Base-by-base conservation (phyloP, 1,140 invertebrate genomes). In the Drosophila cardini region DNA sequence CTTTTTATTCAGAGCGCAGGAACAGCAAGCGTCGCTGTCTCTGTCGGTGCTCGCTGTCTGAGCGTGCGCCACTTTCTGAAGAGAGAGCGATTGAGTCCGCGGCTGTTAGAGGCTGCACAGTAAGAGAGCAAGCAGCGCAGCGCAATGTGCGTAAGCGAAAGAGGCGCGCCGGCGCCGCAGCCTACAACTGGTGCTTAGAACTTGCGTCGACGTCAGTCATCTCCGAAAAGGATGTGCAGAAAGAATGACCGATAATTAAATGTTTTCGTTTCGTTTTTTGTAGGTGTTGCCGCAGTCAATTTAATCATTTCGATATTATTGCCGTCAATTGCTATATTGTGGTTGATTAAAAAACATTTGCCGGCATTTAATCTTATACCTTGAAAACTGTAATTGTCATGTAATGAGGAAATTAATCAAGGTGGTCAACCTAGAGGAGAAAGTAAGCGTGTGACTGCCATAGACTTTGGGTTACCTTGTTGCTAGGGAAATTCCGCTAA, bases 341-440 rank as follows among this genome's bases (percentile, higher is more conserved):
- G 61, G 48, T 32, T 57, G 65, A 64, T 43, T 55, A 30, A 53
- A 60, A 64, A 48, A 13, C 50, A 42, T 53, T 43, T 53, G 48
- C 57, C 57, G 67, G 36, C 53, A 52, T 64, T 46, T 87, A 82
- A 85, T 87, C 78, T 68, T 15, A 30, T 55, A 87, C 82, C 82
- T 85, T 87, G 83, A 74, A 74, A 53, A 42, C 26, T 43, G 65
- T 72, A 60, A 69, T 69, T 61, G 50, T 55, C 56, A 73, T 82
- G 83, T 85, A 85, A 85, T 87, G 65, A 81, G 82, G 82, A 78
- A 85, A 61, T 64, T 61, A 56, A 56, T 53, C 16, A 42, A 32
- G 73, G 48, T 40, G 65, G 74, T 68, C 73, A 78, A 65, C 53
- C 58, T 71, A 34, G 13, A 45, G 60, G 81, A 75, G 82, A 85